Conservation (phyloP, 2,797 vertebrate genomes). For the Crenichthys baileyi region DNA sequence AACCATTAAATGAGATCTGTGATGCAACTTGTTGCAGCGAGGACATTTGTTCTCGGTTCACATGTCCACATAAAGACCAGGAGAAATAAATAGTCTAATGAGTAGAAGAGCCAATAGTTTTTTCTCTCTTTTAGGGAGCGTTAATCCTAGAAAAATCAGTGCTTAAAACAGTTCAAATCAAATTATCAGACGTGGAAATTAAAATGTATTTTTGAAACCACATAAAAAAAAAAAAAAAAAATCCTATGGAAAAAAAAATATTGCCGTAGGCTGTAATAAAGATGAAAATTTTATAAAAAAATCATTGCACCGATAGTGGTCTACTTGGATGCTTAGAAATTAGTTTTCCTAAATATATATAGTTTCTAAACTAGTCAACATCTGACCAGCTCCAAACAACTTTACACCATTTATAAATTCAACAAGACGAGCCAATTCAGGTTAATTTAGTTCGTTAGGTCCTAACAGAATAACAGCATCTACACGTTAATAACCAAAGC, state of each 20-base stretch:
- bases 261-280: constrained; percentile 71
- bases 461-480: constrained; percentile 56
- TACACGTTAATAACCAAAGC: constrained; percentile 51
- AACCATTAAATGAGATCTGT: too few relatives aligned
- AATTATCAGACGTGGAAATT: constrained; percentile 42
- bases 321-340: constrained; percentile 44
- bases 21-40: constrained; percentile 18
- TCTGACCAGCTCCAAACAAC: constrained; percentile 38
- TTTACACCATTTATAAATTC: constrained; percentile 27
- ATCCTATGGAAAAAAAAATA: constrained; percentile 52
- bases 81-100: constrained; percentile 22
- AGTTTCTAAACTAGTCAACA: background rate
- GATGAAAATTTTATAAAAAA: constrained; percentile 60
- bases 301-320: constrained; percentile 69
- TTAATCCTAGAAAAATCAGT: constrained; percentile 47
- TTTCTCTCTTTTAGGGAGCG: constrained; percentile 25
- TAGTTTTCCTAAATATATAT: constrained; percentile 39
- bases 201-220: constrained; percentile 58
- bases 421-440: constrained; percentile 49
- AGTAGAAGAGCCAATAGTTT: constrained; percentile 41
- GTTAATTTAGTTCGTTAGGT: constrained; percentile 40
- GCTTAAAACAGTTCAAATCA: constrained; percentile 57
- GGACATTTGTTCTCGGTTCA: constrained; percentile 75
- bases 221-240: constrained; percentile 41
- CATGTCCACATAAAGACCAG: constrained; percentile 45